Conservation (phyloP, 2,888 invertebrate species). For the Timema podura region DNA sequence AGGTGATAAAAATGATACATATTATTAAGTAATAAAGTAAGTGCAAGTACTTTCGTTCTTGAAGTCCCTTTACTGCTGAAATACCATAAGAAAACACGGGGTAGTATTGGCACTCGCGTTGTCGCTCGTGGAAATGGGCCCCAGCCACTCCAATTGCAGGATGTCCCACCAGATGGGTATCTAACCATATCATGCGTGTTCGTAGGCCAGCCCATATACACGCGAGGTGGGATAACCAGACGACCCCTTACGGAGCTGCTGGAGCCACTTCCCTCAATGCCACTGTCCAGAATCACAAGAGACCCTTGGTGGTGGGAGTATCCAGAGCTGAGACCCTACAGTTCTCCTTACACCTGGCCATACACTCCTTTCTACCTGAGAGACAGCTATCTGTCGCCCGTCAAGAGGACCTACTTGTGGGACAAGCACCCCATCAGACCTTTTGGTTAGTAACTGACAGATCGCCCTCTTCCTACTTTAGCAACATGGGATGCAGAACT, state of each 20-base stretch:
- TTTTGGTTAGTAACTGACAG: conserved; percentile 64
- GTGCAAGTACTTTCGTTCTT: no score
- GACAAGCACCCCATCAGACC: conserved; percentile 86
- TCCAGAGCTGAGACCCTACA: conserved; percentile 73
- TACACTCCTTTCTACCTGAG: conserved; percentile 66
- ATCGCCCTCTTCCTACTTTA: no score
- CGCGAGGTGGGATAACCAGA: conserved; percentile 59
- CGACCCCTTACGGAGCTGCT: conserved; percentile 61
- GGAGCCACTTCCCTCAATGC: conserved; percentile 73
- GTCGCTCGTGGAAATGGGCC: no score
- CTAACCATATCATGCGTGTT: background rate
- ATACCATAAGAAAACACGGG: no score
- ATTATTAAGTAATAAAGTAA: no score
- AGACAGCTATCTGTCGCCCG: conserved; percentile 84
- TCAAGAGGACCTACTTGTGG: conserved; percentile 89
- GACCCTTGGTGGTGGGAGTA: conserved; percentile 89
- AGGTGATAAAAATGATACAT: no score
- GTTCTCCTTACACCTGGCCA: conserved; percentile 51
- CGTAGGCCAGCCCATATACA: conserved; percentile 67
- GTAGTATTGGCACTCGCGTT: no score
- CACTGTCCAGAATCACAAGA: conserved; percentile 74
- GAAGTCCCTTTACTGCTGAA: no score
- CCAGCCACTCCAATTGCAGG: no score
- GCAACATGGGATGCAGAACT: no score
- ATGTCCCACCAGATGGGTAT: no score